Evolutionary conservation across 2,797 vertebrate genomes (phyloP), one percentile per base, ranked within the genome.

Genomic region (Sebastes miniatus): DNA sequence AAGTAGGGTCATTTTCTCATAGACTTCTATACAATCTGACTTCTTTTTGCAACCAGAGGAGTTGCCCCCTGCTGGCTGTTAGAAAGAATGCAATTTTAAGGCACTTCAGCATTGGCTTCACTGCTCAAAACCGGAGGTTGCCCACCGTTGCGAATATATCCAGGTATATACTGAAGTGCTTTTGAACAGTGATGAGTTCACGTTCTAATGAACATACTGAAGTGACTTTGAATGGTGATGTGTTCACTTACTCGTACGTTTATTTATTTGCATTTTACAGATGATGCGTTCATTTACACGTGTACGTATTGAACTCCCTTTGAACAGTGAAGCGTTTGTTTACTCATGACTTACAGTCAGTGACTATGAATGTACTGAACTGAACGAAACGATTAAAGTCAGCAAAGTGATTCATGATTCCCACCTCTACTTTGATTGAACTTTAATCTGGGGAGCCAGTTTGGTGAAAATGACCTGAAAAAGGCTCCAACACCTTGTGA

Each of bases 71-170:
- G 47, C 47, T 50, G 47, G 47, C 6, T 20, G 1, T 50, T 50
- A 50, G 47, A 50, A 20, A 50, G 3, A 50, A 50, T 50, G 47
- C 18, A 50, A 50, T 18, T 50, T 50, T 50, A 8, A 50, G 18
- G 47, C 16, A 18, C 43, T 50, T 50, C 43, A 8, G 43, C 43
- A 20, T 20, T 50, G 43, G 18, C 47, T 50, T 50, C 47, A 50
- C 47, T 50, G 0, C 7, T 50, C 47, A 50, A 0, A 50, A 0
- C 18, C 0, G 47, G 16, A 50, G 1, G 47, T 50, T 20, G 18
- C 47, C 47, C 47, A 50, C 47, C 18, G 7, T 20, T 50, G 47
- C 16, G 3, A 7, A 50, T 50, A 9, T 18, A 52, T n/a, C 8
- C 20, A 52, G 18, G 59, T 62, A 1, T 13, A 9, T 63, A 63